Percentiles rank a stretch among this genome's conserved stretches.
Conservation (phyloP, 2,797 vertebrate genomes). For the Bradypodion ventrale region DNA sequence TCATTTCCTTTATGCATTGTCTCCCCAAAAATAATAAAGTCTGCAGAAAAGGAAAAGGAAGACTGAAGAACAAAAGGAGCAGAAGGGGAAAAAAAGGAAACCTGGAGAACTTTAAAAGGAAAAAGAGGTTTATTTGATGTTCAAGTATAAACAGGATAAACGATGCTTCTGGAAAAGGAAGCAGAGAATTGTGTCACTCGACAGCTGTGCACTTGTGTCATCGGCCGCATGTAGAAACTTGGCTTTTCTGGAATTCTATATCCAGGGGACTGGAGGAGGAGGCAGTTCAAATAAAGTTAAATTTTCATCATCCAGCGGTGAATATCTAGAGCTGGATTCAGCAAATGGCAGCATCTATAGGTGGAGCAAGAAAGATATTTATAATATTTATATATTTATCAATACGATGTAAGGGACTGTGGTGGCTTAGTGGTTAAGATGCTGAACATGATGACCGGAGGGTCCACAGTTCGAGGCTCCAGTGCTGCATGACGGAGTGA, state of each 20-base stretch:
- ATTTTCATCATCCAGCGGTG: no score
- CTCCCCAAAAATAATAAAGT: slow-evolving; percentile 52
- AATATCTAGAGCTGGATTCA: slow-evolving; percentile 16
- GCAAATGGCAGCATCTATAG: no score
- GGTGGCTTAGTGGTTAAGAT: no score
- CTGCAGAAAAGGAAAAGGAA: slow-evolving; percentile 25
- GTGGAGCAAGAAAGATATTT: no score
- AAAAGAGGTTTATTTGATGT: slow-evolving; percentile 61
- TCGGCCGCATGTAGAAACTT: slow-evolving; percentile 4
- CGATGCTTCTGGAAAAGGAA: slow-evolving; percentile 54
- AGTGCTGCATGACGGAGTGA: no score
- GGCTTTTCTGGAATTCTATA: neutral
- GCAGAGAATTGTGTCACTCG: slow-evolving; percentile 44
- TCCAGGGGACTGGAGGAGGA: no score
- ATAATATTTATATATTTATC: no score
- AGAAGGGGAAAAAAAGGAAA: slow-evolving; percentile 62
- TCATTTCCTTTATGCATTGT: slow-evolving; percentile 66
- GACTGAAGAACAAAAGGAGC: slow-evolving; percentile 71
- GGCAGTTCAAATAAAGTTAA: no score
- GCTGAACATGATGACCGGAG: no score
- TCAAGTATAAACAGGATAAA: slow-evolving; percentile 72
- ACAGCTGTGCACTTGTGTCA: slow-evolving; percentile 51
- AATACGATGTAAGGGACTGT: no score
- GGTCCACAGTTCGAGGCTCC: no score
- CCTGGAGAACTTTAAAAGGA: slow-evolving; percentile 61